Conservation (phyloP, 1,140 invertebrate species). For the Metaphire vulgaris region DNA sequence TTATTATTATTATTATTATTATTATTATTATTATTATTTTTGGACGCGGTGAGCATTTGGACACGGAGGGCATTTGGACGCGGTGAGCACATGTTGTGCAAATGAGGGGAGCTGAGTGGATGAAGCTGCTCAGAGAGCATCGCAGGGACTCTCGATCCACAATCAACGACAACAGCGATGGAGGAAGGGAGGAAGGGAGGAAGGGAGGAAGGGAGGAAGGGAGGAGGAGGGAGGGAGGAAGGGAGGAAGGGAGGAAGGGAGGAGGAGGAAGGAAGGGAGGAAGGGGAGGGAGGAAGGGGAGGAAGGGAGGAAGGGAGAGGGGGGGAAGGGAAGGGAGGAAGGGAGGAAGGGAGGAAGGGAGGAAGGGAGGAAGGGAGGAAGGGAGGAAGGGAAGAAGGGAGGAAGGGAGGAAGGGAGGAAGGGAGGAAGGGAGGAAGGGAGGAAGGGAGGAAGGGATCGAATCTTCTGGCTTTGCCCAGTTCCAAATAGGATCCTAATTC, state of each 20-base stretch:
- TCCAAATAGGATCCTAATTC: too few relatives aligned
- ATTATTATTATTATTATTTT: neutral
- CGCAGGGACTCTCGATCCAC: neutral
- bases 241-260: neutral
- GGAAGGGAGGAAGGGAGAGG: neutral
- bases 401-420: too few relatives aligned
- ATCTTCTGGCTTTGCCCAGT: too few relatives aligned
- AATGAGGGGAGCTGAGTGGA: too few relatives aligned
- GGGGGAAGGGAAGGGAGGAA: neutral
- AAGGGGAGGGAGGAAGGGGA: neutral
- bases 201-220: neutral
- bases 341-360: neutral
- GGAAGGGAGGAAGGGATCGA: too few relatives aligned
- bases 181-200: neutral
- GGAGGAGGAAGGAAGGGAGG: neutral
- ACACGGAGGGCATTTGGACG: too few relatives aligned
- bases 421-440: too few relatives aligned
- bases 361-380: neutral
- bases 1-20: neutral
- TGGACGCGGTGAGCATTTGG: too few relatives aligned
- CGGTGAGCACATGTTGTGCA: too few relatives aligned
- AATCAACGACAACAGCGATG: neutral
- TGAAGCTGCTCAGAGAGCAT: neutral
- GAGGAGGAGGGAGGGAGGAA: neutral
- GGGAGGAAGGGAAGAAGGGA: neutral